A percentile compares a stretch with the other conserved stretches of the same genome.
Evolutionary conservation across 2,888 invertebrate species (phyloP).

Genomic region (Drosophila putrida): DNA sequence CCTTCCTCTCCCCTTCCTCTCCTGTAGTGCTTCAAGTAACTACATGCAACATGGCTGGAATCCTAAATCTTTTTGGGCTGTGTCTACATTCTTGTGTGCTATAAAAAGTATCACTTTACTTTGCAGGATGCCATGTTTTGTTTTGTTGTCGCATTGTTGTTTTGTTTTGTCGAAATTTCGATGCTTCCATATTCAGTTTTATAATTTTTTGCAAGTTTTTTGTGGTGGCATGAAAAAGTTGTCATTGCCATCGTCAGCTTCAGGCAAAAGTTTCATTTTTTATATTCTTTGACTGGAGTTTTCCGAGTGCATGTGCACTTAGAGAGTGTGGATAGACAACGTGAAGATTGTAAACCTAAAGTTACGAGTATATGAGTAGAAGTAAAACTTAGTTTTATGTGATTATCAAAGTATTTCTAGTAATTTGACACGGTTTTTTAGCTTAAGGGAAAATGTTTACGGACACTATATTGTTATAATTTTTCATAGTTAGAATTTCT

Average conservation of each 20-base stretch:
- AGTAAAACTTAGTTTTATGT: conserved; percentile 21
- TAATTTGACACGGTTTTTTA: conserved; percentile 16
- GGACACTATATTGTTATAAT: too few species aligned
- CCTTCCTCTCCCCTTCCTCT: neutral
- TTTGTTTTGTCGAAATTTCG: conserved; percentile 63
- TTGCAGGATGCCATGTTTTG: conserved; percentile 32
- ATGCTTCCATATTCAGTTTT: conserved; percentile 74
- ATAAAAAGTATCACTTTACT: conserved; percentile 74
- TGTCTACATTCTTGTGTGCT: conserved; percentile 39
- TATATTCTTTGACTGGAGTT: conserved; percentile 24
- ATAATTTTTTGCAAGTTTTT: conserved; percentile 69
- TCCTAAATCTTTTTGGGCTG: conserved; percentile 41
- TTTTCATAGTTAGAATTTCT: too few species aligned
- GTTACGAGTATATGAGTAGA: conserved; percentile 3
- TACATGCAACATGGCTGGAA: conserved; percentile 11
- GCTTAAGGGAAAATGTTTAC: too few species aligned
- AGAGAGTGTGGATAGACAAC: conserved; percentile 6
- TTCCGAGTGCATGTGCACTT: conserved; percentile 40
- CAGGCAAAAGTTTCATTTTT: conserved; percentile 45
- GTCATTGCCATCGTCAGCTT: conserved; percentile 63
- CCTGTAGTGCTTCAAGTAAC: neutral
- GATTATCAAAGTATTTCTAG: conserved; percentile 23
- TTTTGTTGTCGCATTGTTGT: conserved; percentile 42
- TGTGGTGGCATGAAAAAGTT: conserved; percentile 59
- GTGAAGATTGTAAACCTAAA: conserved; percentile 16